Base-by-base conservation (phyloP, 2,888 invertebrate genomes). In the Drosophila incognita region DNA sequence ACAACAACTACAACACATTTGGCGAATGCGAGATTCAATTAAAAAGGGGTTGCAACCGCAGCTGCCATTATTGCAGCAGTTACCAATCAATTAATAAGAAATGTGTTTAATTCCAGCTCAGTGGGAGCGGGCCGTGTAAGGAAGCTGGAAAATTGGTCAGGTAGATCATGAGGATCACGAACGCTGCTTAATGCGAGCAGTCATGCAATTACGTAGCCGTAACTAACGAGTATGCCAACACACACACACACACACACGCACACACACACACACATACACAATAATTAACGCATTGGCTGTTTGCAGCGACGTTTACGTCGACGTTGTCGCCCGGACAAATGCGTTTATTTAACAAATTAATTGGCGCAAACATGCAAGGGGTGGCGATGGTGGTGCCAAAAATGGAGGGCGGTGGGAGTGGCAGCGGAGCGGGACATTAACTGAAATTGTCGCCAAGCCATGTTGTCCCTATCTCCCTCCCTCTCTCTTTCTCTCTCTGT, bases 281-380 rank as follows among this genome's bases (percentile, higher is more conserved):
- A 8, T 57, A 74, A 79, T 81, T 74, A 81, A 79, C 52, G 58
- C 57, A 51, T 27, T 21, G 46, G 54, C 40, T 10, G 36, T 38
- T 48, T n/a, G 24, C 53, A 15, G 40, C 33, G 38, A 29, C 36
- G 61, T 21, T 40, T 24, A 29, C 54, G 46, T 11, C 24, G 51
- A 21, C 52, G 40, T 33, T 53, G 40, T 31, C 78, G 70, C 24
- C 31, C 38, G 79, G 62, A 84, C 81, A 82, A 79, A 82, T 83
- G 76, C 84, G 83, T 84, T 89, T 82, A 85, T 90, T 89, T 85
- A 85, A 87, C 87, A 83, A 89, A 89, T 89, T 89, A 89, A 90
- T 89, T 90, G 90, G 78, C 83, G 78, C 71, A 74, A 89, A 87
- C 69, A 71, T 67, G 83, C 67, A 67, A 69, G 57, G 74, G 69